Evolutionary conservation across 2,113 vertebrate genomes (phyloP).

Genomic region (Triplophysa tibetana): DNA sequence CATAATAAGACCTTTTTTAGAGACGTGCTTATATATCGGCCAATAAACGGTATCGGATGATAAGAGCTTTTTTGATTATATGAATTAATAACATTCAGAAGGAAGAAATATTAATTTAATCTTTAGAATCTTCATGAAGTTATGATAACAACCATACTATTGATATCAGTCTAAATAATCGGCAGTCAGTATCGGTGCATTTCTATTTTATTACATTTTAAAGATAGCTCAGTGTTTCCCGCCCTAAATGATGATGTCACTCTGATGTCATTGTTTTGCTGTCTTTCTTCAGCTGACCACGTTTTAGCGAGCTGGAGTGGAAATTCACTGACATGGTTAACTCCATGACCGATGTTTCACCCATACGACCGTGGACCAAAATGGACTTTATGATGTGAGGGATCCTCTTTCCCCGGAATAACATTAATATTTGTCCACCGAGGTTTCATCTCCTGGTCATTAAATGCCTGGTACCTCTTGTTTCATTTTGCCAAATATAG

Average conservation of each 20-base stretch:
- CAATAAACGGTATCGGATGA: too few species aligned
- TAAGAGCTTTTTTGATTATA: too few species aligned
- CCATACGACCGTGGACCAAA: conserved; percentile 19
- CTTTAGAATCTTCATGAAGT: too few species aligned
- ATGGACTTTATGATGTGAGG: conserved; percentile 46
- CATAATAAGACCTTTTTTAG: too few species aligned
- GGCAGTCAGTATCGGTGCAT: too few species aligned
- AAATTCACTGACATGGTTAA: background rate
- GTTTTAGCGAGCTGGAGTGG: background rate
- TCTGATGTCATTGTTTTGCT: background rate
- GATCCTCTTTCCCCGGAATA: conserved; percentile 40
- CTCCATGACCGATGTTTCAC: background rate
- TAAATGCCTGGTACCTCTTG: background rate
- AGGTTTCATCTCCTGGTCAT: conserved; percentile 6
- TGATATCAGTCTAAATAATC: too few species aligned
- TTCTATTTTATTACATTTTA: too few species aligned
- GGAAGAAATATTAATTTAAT: too few species aligned
- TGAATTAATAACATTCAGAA: too few species aligned
- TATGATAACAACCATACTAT: too few species aligned
- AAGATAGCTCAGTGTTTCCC: too few species aligned
- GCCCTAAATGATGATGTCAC: background rate
- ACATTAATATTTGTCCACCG: background rate
- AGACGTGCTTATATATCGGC: too few species aligned
- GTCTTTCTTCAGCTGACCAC: background rate
- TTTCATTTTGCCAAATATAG: conserved; percentile 21